These are phyloP conservation scores for Eurystomus gularis DNA, from an alignment of 2,113 vertebrate genomes.

Conservation along the genomic window DNA sequence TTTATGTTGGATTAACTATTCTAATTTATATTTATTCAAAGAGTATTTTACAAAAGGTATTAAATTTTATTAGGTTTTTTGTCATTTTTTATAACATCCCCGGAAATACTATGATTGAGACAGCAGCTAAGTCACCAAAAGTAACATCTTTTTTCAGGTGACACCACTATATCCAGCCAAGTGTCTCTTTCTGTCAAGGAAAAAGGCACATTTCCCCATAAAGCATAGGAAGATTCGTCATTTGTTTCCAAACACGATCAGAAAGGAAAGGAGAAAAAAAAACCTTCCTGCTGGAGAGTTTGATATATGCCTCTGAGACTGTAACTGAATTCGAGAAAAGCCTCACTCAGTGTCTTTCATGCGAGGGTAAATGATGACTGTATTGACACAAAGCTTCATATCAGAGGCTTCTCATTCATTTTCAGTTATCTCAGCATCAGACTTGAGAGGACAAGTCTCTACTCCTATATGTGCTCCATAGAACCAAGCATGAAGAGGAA, in stretches of 20 bases:
- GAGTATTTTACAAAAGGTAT: not conserved
- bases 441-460: not conserved
- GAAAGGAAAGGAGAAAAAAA: not conserved
- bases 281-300: not conserved
- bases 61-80: not conserved
- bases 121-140: not conserved
- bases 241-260: not conserved
- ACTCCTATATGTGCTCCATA: not conserved
- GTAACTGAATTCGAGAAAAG: not conserved
- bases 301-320: not conserved
- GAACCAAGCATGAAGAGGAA: not conserved
- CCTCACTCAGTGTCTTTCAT: not conserved
- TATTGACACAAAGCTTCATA: not conserved
- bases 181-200: not conserved
- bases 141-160: not conserved
- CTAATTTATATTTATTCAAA: not conserved
- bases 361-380: not conserved
- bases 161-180: not conserved
- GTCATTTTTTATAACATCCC: not conserved
- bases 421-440: not conserved
- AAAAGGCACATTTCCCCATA: not conserved
- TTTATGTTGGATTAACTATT: not conserved
- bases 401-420: not conserved
- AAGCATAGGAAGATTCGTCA: not conserved
- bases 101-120: not conserved